Percentiles rank a stretch among this genome's conserved stretches.
Evolutionary conservation across 2,888 invertebrate genomes (phyloP).

Genomic region (Automeris io): DNA sequence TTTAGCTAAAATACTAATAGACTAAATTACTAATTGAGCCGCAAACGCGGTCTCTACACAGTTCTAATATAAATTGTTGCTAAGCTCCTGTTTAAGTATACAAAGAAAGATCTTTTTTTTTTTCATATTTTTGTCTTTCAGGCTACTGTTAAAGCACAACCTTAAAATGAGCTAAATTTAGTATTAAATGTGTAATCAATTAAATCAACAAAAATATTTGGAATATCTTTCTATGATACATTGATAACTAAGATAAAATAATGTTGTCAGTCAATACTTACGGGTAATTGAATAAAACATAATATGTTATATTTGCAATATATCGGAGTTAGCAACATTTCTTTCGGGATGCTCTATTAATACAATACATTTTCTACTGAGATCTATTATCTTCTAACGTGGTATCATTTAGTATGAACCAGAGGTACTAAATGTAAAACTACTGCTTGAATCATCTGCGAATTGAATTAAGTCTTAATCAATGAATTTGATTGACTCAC

Average conservation of each 20-base stretch:
- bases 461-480: slow-evolving; percentile 20
- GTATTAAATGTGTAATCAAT: too few species aligned
- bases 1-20: slow-evolving; percentile 3
- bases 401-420: slow-evolving; percentile 44
- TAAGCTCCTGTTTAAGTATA: slow-evolving; percentile 46
- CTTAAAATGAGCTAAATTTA: slow-evolving; percentile 56
- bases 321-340: slow-evolving; percentile 62
- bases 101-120: slow-evolving; percentile 7
- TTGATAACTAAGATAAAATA: too few species aligned
- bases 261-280: background rate
- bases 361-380: slow-evolving; percentile 33
- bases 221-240: too few species aligned
- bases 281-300: background rate
- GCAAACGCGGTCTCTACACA: slow-evolving; percentile 12
- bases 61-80: slow-evolving; percentile 42
- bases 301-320: slow-evolving; percentile 19
- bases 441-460: slow-evolving; percentile 32
- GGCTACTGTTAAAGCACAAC: slow-evolving; percentile 57
- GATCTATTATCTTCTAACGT: slow-evolving; percentile 55
- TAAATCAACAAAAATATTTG: too few species aligned
- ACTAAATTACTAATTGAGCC: slow-evolving; percentile 3
- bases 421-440: slow-evolving; percentile 28
- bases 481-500: background rate
- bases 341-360: slow-evolving; percentile 34
- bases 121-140: slow-evolving; percentile 21